A percentile compares a stretch with the other conserved stretches of the same genome.
phyloP scores from a whole-genome alignment of 2,113 vertebrate genomes.

The Callipepla squamata region DNA sequence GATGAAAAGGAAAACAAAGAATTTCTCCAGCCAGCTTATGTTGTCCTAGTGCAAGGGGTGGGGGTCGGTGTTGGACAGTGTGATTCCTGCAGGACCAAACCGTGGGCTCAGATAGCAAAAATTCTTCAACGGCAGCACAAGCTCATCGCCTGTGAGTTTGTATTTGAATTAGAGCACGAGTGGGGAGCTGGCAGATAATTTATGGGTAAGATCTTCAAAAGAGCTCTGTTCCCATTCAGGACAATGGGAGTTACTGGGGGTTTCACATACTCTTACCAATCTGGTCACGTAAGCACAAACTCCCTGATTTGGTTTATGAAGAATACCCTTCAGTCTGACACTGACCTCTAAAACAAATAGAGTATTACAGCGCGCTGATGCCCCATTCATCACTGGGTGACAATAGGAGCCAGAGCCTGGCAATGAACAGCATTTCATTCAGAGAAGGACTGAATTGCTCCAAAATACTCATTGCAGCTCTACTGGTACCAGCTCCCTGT shows the following conservation, averaged over 20 bases:
- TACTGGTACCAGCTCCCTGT: neutral
- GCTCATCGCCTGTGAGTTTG: neutral
- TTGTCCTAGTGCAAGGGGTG: accelerated
- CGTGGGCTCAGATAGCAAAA: neutral
- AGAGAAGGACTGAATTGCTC: neutral
- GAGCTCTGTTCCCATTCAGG: conserved; percentile 55
- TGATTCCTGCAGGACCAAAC: accelerated
- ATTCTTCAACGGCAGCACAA: neutral
- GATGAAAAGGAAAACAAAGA: neutral
- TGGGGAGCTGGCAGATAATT: conserved; percentile 42
- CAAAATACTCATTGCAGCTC: neutral
- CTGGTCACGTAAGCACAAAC: conserved; percentile 64
- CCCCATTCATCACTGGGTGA: conserved; percentile 66
- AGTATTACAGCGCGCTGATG: conserved; percentile 44
- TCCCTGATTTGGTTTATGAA: conserved; percentile 49
- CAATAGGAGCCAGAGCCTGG: conserved; percentile 49
- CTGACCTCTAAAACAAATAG: conserved; percentile 71
- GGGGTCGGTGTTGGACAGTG: accelerated
- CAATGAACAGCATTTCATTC: neutral
- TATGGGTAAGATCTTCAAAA: conserved; percentile 58
- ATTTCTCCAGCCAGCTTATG: accelerated
- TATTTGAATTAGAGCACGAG: neutral
- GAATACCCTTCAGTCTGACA: conserved; percentile 72
- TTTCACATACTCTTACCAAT: conserved; percentile 37
- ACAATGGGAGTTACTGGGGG: conserved; percentile 46